Conservation (phyloP, 1,140 invertebrate genomes). For the Diorhabda elongata region DNA sequence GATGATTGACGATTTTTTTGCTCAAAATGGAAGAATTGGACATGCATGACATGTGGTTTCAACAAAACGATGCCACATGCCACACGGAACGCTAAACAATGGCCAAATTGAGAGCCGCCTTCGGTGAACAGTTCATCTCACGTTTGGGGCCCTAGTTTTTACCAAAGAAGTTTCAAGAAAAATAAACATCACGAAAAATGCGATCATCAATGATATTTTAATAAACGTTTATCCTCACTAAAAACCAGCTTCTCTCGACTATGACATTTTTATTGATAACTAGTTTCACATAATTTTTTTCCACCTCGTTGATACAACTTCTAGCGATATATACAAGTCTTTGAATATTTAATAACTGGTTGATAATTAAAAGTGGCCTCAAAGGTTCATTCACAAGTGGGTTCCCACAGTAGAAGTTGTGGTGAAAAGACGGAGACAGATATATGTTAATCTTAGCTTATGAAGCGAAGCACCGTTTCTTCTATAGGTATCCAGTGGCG, state of each 20-base stretch:
- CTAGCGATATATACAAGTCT: constrained; percentile 11
- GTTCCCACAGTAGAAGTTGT: constrained; percentile 36
- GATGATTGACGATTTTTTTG: no score
- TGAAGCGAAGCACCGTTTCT: background rate
- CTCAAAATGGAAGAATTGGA: no score
- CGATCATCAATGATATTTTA: background rate
- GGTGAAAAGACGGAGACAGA: constrained; percentile 9
- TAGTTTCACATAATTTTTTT: constrained; percentile 11
- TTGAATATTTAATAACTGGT: constrained; percentile 37
- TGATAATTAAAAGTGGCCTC: constrained; percentile 41
- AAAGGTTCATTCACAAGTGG: constrained; percentile 41
- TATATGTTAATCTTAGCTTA: background rate
- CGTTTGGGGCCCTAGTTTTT: no score
- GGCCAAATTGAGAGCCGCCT: no score
- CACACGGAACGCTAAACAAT: no score
- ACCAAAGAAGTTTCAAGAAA: no score
- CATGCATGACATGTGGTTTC: no score
- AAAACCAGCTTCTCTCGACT: background rate
- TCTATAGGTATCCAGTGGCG: background rate
- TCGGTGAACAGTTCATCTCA: no score
- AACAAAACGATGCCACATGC: no score
- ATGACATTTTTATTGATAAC: constrained; percentile 18
- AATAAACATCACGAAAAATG: no score
- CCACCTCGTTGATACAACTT: constrained; percentile 11
- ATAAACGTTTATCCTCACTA: background rate